These are phyloP conservation scores for Zaprionus vittiger DNA, from an alignment of 1,140 invertebrate species.

Conservation along the genomic window DNA sequence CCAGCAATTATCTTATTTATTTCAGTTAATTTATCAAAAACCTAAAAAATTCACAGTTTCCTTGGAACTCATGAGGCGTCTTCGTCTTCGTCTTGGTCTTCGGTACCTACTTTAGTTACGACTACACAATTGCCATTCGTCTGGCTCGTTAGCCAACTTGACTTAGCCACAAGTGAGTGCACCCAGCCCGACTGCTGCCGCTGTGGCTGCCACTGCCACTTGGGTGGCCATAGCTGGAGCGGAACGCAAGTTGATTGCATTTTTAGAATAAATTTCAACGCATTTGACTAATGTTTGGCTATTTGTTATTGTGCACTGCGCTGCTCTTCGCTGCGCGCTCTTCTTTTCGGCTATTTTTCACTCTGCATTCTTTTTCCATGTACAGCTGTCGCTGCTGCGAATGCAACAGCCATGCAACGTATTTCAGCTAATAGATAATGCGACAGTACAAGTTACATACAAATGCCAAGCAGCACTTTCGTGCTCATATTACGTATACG, in stretches of 20 bases:
- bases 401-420: conserved; percentile 2
- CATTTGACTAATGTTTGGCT: conserved; percentile 78
- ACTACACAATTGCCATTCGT: conserved; percentile 56
- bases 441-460: conserved; percentile 17
- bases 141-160: conserved; percentile 68
- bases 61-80: conserved; percentile 30
- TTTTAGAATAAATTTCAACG: conserved; percentile 83
- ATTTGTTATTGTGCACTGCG: conserved; percentile 64
- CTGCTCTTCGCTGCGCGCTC: conserved; percentile 29
- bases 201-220: conserved; percentile 46
- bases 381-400: not conserved
- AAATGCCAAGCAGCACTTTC: conserved; percentile 4
- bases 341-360: conserved; percentile 56
- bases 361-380: not conserved
- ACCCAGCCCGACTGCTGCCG: not conserved
- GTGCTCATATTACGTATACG: conserved; percentile 67
- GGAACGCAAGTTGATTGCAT: conserved; percentile 81
- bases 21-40: conserved; percentile 73
- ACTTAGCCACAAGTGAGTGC: conserved; percentile 50
- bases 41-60: conserved; percentile 72
- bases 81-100: not conserved
- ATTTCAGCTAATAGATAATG: conserved; percentile 61
- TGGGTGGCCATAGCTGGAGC: conserved; percentile 73
- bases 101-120: conserved; percentile 4
- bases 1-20: conserved; percentile 79